phyloP scores from a whole-genome alignment of 2,113 vertebrate species.

The Phocoena sinus region DNA sequence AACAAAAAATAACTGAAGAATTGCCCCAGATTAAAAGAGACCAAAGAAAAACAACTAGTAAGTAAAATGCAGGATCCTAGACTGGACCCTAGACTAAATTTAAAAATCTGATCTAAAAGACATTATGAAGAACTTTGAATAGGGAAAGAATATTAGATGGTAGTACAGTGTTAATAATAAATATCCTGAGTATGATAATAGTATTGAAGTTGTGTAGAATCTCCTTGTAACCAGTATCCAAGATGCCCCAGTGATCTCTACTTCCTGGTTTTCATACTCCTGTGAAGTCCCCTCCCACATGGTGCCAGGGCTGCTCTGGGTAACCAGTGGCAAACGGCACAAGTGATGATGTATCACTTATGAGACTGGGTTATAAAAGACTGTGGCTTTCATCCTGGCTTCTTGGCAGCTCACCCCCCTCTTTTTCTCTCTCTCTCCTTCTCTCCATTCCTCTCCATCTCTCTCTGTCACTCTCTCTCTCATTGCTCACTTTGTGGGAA shows the following conservation, averaged over 20 bases:
- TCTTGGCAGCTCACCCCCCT: not conserved
- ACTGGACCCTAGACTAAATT: not conserved
- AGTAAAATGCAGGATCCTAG: not conserved
- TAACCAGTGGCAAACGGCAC: not conserved
- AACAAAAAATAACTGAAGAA: not conserved
- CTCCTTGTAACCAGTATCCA: not conserved
- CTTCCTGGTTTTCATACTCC: not conserved
- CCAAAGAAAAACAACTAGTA: no score
- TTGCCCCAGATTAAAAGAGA: not conserved
- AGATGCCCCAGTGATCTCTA: not conserved
- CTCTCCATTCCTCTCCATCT: not conserved
- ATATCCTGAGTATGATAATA: not conserved
- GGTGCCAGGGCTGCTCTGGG: not conserved
- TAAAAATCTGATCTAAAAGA: not conserved
- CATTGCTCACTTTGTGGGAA: not conserved
- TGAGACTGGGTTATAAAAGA: not conserved
- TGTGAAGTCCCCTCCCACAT: not conserved
- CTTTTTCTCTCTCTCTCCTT: not conserved
- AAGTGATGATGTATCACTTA: not conserved
- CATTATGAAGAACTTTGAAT: not conserved
- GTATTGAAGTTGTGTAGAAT: no score
- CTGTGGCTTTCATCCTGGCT: not conserved
- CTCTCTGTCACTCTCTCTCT: not conserved
- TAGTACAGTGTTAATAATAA: no score
- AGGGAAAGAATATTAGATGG: not conserved